Percentiles rank a stretch among this genome's conserved stretches.
Conservation (phyloP, 1,140 invertebrate genomes). For the Cotesia chilonis region DNA sequence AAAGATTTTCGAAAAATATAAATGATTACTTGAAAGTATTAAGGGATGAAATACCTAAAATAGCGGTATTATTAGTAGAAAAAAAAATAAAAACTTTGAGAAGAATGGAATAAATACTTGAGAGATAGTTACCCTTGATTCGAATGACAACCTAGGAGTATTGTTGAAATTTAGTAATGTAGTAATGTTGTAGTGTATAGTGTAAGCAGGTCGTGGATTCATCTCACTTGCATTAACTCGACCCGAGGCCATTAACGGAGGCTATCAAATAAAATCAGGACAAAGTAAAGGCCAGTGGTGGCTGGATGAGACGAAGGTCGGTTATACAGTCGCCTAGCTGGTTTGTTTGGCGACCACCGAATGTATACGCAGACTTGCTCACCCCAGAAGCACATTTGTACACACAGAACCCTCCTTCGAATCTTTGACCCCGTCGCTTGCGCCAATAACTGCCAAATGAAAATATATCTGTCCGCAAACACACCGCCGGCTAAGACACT, state of each 20-base stretch:
- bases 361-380: slow-evolving; percentile 18
- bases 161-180: too few relatives aligned
- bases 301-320: slow-evolving; percentile 24
- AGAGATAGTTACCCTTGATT: too few relatives aligned
- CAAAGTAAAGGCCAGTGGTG: slow-evolving; percentile 35
- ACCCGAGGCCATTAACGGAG: slow-evolving; percentile 64
- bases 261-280: slow-evolving; percentile 49
- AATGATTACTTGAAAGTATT: too few relatives aligned
- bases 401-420: slow-evolving; percentile 35
- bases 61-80: neutral
- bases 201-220: slow-evolving; percentile 25
- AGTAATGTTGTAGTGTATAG: too few relatives aligned
- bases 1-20: too few relatives aligned
- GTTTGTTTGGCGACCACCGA: slow-evolving; percentile 32
- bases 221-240: slow-evolving; percentile 51
- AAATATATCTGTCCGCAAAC: slow-evolving; percentile 66
- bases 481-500: slow-evolving; percentile 43
- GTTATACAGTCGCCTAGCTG: neutral
- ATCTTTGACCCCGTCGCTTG: slow-evolving; percentile 41
- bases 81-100: neutral
- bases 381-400: slow-evolving; percentile 45
- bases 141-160: too few relatives aligned
- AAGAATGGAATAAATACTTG: slow-evolving; percentile 15
- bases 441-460: slow-evolving; percentile 66
- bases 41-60: neutral